Evolutionary conservation across 2,113 vertebrate species (phyloP).

Genomic region (Hemiprocne comata): DNA sequence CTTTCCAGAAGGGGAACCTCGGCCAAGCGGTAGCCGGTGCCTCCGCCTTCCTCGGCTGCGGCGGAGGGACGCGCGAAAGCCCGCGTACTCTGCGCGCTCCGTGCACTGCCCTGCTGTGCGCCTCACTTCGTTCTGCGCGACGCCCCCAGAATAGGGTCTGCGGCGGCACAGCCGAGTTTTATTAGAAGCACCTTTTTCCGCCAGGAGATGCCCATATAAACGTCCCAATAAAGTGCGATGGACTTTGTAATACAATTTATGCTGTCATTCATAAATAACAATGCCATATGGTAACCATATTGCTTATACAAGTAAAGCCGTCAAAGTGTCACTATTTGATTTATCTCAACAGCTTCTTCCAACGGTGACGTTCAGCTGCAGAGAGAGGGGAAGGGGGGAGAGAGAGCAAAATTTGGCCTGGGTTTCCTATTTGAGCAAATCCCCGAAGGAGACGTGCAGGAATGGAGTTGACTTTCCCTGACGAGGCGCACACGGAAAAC

Average conservation of each 20-base stretch:
- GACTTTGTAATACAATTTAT: conserved; percentile 76
- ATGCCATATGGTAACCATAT: conserved; percentile 84
- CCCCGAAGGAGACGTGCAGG: neutral
- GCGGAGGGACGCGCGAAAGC: neutral
- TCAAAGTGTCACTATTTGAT: conserved; percentile 81
- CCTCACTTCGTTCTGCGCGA: neutral
- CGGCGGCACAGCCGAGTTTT: neutral
- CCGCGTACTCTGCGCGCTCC: neutral
- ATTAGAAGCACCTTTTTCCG: conserved; percentile 12
- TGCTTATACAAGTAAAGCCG: conserved; percentile 80
- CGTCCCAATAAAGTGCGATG: conserved; percentile 61
- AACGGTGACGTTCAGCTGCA: conserved; percentile 61
- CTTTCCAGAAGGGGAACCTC: neutral
- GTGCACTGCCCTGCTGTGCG: neutral
- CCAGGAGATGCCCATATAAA: conserved; percentile 17
- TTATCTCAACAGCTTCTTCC: conserved; percentile 81
- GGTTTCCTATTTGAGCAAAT: neutral
- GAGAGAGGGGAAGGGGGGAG: neutral
- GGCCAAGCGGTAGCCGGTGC: neutral
- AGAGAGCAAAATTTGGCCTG: conserved; percentile 27
- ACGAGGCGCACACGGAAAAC: accelerated
- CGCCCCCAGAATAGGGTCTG: neutral
- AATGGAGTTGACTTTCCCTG: neutral
- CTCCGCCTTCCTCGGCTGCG: neutral
- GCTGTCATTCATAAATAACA: conserved; percentile 85